Evolutionary conservation across 2,113 vertebrate genomes (phyloP), one percentile per base, ranked within the genome.

Genomic region (Pseudolaguvia tuberculata): DNA sequence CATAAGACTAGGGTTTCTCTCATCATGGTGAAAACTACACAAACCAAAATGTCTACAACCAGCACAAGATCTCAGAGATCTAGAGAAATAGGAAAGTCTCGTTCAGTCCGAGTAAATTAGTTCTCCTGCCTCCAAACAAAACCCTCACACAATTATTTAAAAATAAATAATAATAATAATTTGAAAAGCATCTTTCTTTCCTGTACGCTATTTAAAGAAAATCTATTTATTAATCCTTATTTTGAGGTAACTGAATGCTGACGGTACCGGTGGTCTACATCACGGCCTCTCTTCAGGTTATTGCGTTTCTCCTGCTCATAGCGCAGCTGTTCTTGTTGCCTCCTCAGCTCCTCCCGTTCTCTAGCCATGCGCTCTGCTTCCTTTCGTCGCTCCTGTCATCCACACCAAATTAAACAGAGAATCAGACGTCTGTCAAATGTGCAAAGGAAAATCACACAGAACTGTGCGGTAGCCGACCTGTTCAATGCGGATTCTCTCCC

Each of bases 301-400:
- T 96, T 98, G 77, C 96, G 92, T 83, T 98, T 98, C 48, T 98
- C 96, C 81, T 99, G 97, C 57, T 99, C 97, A 0, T 93, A 98
- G 0, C 96, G 96, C n/a, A 99, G 93, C 51, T 99, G 96, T 76
- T 99, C 96, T 80, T 99, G 97, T 39, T 99, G 96, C 20, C 97
- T 87, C 39, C 96, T 88, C 1, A 99, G 91, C 10, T 97, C 96
- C 80, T 99, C 97, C 6, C 97, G 89, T 76, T 98, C 96, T 0
- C 96, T 92, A 2, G 92, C 95, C 76, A 99, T 93, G 13, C 95
- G 93, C 65, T 99, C 96, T 0, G 95, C 95, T 85, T 99, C 97
- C 82, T 97, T 98, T 2, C 96, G 94, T 0, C 96, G 91, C 57
- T 99, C 97, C 97, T 99, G 80, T 31, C 45, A 42, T 17, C 45